Evolutionary conservation across 1,140 invertebrate genomes (phyloP).

Genomic region (Druon quercuslanigerum): DNA sequence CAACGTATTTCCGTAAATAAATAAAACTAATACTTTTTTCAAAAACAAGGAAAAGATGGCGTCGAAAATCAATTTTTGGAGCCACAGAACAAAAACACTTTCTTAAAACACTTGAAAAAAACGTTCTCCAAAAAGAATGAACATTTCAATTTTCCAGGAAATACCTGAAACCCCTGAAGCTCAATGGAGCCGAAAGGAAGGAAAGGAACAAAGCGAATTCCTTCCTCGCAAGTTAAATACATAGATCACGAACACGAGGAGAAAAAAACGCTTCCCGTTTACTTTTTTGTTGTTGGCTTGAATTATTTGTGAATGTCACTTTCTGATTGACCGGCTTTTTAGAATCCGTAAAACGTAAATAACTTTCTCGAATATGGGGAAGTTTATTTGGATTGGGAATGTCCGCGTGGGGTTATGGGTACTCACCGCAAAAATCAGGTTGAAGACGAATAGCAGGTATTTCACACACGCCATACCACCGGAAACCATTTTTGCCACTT

Average conservation of each 20-base stretch:
- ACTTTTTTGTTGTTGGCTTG: conserved; percentile 43
- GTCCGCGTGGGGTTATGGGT: conserved; percentile 11
- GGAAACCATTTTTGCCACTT: conserved; percentile 78
- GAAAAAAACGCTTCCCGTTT: not conserved
- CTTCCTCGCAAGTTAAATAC: not conserved
- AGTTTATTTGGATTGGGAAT: too few relatives aligned
- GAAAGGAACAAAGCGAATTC: conserved; percentile 5
- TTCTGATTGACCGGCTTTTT: conserved; percentile 35
- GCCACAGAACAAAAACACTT: not conserved
- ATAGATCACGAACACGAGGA: too few relatives aligned
- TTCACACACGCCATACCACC: conserved; percentile 87
- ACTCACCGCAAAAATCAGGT: conserved; percentile 90
- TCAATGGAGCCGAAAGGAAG: conserved; percentile 7
- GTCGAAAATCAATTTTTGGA: conserved; percentile 21
- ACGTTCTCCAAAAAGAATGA: not conserved
- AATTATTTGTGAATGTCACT: conserved; percentile 42
- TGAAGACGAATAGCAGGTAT: conserved; percentile 89
- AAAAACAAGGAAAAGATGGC: conserved; percentile 18
- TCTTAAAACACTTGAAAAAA: not conserved
- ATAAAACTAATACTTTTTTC: not conserved
- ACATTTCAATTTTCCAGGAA: not conserved
- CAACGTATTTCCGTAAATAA: too few relatives aligned
- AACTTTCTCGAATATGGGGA: too few relatives aligned
- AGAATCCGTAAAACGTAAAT: too few relatives aligned
- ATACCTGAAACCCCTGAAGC: not conserved